These are phyloP conservation scores for Pinna nobilis DNA, from an alignment of 1,140 invertebrate species.

Conservation along the genomic window DNA sequence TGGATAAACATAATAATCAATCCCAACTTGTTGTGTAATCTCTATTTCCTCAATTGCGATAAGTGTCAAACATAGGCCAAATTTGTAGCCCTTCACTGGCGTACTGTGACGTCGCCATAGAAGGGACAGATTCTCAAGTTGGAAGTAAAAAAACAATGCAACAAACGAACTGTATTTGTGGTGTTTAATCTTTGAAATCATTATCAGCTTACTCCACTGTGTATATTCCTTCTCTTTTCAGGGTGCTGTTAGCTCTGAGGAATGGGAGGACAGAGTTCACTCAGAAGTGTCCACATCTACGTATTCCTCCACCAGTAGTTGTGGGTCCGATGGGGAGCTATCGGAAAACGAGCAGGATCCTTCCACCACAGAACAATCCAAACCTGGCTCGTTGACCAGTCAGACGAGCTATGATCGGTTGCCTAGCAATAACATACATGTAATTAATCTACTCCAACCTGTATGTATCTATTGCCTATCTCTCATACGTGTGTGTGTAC, in stretches of 20 bases:
- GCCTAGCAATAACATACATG: slow-evolving; percentile 55
- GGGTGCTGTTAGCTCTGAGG: slow-evolving; percentile 66
- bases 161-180: too few relatives aligned
- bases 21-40: too few relatives aligned
- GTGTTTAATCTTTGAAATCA: too few relatives aligned
- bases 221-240: slow-evolving; percentile 12
- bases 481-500: slow-evolving; percentile 3
- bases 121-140: too few relatives aligned
- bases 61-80: too few relatives aligned
- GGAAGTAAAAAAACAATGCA: too few relatives aligned
- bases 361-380: neutral
- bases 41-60: too few relatives aligned
- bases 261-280: slow-evolving; percentile 67
- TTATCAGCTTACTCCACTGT: too few relatives aligned
- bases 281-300: slow-evolving; percentile 67
- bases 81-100: too few relatives aligned
- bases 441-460: slow-evolving; percentile 67
- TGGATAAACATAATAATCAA: too few relatives aligned
- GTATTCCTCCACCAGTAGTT: slow-evolving; percentile 56
- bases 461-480: slow-evolving; percentile 51
- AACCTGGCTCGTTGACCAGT: slow-evolving; percentile 4
- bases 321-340: slow-evolving; percentile 59
- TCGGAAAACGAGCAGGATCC: slow-evolving; percentile 30
- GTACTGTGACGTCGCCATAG: too few relatives aligned
- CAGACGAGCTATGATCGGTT: slow-evolving; percentile 15